A percentile compares a stretch with the other conserved stretches of the same genome.
phyloP scores from a whole-genome alignment of 1,140 invertebrate species.

The Schlechtendalia chinensis region DNA sequence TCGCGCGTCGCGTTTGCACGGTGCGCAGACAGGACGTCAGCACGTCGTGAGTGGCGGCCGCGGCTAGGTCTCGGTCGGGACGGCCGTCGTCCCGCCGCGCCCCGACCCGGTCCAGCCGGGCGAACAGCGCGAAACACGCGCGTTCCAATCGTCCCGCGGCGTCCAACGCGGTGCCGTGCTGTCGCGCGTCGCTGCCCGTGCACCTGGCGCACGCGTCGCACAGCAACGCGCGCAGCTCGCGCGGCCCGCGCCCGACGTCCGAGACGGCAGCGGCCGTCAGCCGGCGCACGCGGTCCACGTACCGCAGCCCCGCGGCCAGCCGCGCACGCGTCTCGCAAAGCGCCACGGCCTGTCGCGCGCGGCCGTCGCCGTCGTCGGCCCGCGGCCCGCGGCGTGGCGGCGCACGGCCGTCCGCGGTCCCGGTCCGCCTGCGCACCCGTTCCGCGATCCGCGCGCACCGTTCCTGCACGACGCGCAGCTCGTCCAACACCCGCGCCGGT shows the following conservation, averaged over 20 bases:
- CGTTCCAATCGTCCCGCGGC: not conserved
- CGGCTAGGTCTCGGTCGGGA: not conserved
- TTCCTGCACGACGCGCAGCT: slow-evolving; percentile 4
- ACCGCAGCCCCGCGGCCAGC: not conserved
- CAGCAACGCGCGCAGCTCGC: not conserved
- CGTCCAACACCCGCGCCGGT: slow-evolving; percentile 1
- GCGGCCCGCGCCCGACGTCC: not conserved
- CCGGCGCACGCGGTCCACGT: not conserved
- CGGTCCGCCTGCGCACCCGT: slow-evolving; percentile 7
- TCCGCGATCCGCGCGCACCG: slow-evolving; percentile 28
- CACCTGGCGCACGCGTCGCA: not conserved
- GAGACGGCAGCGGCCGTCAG: too few species aligned
- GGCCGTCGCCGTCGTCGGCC: not conserved
- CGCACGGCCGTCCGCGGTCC: not conserved
- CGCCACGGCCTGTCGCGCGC: not conserved
- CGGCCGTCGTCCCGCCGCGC: not conserved
- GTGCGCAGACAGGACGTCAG: not conserved
- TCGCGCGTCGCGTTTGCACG: not conserved
- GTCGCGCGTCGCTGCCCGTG: not conserved
- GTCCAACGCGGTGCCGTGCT: not conserved
- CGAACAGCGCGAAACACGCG: not conserved
- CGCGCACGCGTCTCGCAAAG: not conserved
- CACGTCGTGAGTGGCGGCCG: not conserved
- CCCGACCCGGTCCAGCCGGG: not conserved
- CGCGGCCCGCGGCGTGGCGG: too few species aligned